phyloP scores from a whole-genome alignment of 2,113 vertebrate species.

The Agapornis roseicollis region DNA sequence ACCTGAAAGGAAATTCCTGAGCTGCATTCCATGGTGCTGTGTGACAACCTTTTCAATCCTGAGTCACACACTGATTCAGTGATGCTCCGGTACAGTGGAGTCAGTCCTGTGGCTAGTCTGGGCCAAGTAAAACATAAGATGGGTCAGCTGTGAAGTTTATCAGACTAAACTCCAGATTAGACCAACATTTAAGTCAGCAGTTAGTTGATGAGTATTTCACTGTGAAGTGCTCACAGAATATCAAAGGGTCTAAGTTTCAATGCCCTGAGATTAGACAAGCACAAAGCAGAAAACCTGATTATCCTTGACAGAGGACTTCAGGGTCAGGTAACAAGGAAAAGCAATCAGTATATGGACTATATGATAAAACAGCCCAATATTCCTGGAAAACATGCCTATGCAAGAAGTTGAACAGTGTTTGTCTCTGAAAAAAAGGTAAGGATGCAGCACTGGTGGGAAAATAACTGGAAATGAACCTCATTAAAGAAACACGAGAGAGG shows the following conservation, averaged over 20 bases:
- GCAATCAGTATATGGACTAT: neutral
- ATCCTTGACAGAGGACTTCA: neutral
- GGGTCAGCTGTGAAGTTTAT: neutral
- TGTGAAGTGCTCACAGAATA: constrained; percentile 5
- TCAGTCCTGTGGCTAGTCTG: neutral
- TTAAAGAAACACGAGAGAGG: neutral
- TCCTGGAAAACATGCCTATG: neutral
- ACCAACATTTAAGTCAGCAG: neutral
- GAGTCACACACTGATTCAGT: neutral
- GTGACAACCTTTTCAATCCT: neutral
- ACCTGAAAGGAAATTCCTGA: neutral
- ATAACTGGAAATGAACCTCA: neutral
- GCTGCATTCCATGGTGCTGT: neutral
- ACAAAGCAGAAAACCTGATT: neutral
- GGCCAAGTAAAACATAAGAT: neutral
- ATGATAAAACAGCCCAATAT: neutral
- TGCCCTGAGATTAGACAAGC: constrained; percentile 46
- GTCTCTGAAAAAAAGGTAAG: neutral
- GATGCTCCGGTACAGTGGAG: neutral
- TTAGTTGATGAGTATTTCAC: neutral
- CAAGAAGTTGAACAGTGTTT: neutral
- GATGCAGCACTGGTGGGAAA: neutral
- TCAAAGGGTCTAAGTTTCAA: constrained; percentile 11
- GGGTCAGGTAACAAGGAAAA: constrained; percentile 9
- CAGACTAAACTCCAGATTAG: neutral